These are phyloP conservation scores for Eueides isabella DNA, from an alignment of 1,140 invertebrate genomes.

Conservation along the genomic window DNA sequence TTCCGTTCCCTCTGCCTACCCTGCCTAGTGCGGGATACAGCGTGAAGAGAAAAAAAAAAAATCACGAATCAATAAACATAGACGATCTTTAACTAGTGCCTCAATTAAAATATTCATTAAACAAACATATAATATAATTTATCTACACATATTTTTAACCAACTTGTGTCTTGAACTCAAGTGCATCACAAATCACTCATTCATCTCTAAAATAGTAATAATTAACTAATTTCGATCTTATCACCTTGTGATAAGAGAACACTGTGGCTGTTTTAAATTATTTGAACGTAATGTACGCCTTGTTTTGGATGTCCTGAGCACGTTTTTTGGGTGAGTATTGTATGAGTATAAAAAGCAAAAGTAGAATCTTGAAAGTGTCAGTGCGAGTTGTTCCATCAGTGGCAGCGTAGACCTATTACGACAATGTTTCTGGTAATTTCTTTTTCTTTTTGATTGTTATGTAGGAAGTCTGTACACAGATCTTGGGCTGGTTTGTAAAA, in stretches of 20 bases:
- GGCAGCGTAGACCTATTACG: conserved; percentile 37
- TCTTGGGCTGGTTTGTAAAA: not conserved
- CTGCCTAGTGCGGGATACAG: no score
- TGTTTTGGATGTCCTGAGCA: conserved; percentile 49
- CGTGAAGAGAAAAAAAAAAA: no score
- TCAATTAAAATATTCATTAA: conserved; percentile 16
- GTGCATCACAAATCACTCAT: not conserved
- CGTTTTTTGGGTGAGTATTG: conserved; percentile 72
- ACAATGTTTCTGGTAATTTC: conserved; percentile 6
- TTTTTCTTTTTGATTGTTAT: not conserved
- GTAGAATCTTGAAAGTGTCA: conserved; percentile 51
- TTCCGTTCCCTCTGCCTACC: no score
- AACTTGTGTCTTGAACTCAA: conserved; percentile 54
- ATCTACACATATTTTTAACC: conserved; percentile 3
- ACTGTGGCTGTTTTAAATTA: not conserved
- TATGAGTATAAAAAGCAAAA: conserved; percentile 71
- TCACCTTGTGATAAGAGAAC: not conserved
- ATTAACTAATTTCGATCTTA: conserved; percentile 32
- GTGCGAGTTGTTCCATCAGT: conserved; percentile 54
- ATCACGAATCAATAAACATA: conserved; percentile 25
- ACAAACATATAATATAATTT: conserved; percentile 5
- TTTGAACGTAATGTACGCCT: conserved; percentile 37
- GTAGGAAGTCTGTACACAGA: not conserved
- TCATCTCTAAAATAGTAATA: not conserved
- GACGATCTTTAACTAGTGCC: conserved; percentile 15